Base-by-base conservation (phyloP, 2,888 invertebrate species). In the Cryptocephalus primarius region DNA sequence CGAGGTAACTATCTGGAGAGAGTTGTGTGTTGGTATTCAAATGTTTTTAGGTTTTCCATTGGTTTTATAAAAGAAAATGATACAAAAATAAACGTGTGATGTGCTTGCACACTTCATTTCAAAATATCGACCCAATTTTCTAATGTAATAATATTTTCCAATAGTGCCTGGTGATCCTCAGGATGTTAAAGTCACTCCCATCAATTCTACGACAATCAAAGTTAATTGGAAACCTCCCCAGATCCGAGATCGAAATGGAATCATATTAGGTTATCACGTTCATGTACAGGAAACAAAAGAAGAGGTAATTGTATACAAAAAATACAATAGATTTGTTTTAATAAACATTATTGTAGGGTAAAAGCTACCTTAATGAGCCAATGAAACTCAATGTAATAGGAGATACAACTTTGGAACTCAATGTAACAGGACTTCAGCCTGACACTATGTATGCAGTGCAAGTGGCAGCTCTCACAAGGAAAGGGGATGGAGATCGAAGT, bases 141-240 rank as follows among this genome's bases (percentile, higher is more conserved):
- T 34, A 43, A 34, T 39, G 32, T 43, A 22, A 10, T 33, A 39
- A 40, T 46, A 6, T 22, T 22, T 22, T 52, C 70, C 75, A 76
- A 73, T 82, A 97, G 97, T 99, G 78, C 97, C 97, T 60, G 95
- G 95, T 55, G 89, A 94, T 73, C 97, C 97, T 42, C 88, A 89
- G 71, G 88, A 91, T 64, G 92, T 99, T 53, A 85, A 85, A 71
- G 88, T 87, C 39, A 81, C 79, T 51, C 80, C 90, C 14, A 77
- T 96, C 66, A 97, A 96, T 75, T 96, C 97, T 1, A 95, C 96
- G n/a, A 83, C 94, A 34, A 85, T 97, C 57, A 85, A 85, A 68
- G 92, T 97, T 44, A 82, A 84, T 51, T 99, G 99, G 99, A 87
- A 90, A 64, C 88, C 92, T 8, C 99, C 97, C 0, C 78, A 80